Evolutionary conservation across 2,888 invertebrate genomes (phyloP), one percentile per base, ranked within the genome.

Genomic region (Cyaniris semiargus): DNA sequence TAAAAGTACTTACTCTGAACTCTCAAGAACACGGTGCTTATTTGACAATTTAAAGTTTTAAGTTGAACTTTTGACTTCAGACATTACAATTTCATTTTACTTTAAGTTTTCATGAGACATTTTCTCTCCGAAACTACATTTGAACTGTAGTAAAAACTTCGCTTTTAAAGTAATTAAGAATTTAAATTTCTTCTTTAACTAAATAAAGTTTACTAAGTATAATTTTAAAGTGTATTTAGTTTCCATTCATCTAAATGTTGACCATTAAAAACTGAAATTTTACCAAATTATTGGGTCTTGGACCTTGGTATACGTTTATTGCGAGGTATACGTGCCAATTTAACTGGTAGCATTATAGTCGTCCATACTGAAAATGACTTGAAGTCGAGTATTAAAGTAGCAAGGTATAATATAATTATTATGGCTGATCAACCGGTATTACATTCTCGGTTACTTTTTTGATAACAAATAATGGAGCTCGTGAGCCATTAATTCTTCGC

Each of bases 81-180:
- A 5, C 15, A 18, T 66, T 31, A 66, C 15, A 60, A 60, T 23
- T 60, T 60, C 66, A 66, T 66, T 66, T 66, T 31, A 66, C 66
- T 66, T 66, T 66, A 66, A 66, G 66, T 66, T 66, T 27, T 23
- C 21, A 23, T 23, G 21, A 27, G 23, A 66, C 23, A 27, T 66
- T 66, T 60, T 23, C 60, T 60, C 23, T 60, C 13, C 2, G 60
- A 60, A 66, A 66, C 27, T 13, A 66, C 27, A 23, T 66, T 66
- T 66, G 18, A 31, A 66, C 66, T 66, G 66, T 66, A 21, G 60
- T 60, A 60, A 60, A 60, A 60, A 60, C 60, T 60, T 60, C 60
- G 23, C 23, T 60, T 15, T 60, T 60, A 60, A 60, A 60, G 60
- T 23, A 66, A 66, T 66, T 66, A 31, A 6, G 27, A 66, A 31